Evolutionary conservation across 1,140 invertebrate species (phyloP).

Genomic region (Drosophila insularis): DNA sequence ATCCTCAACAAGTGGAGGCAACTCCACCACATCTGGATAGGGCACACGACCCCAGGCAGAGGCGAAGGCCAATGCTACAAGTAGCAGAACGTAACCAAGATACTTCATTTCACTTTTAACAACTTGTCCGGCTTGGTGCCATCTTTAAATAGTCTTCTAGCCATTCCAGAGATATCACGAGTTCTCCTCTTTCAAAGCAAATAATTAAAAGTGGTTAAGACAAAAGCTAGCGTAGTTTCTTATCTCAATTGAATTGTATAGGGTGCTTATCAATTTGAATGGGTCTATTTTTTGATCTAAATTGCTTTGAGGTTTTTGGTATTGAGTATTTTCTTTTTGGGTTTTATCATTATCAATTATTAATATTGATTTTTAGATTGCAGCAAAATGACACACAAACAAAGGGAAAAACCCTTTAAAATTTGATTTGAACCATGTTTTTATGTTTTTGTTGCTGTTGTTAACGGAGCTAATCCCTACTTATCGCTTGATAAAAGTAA

Average conservation of each 20-base stretch:
- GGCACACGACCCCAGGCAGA: constrained; percentile 58
- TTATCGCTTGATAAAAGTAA: neutral
- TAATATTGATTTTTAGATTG: neutral
- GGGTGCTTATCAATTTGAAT: constrained; percentile 1
- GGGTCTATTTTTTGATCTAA: constrained; percentile 27
- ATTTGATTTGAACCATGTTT: neutral
- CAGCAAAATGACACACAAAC: too few relatives aligned
- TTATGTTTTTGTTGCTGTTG: neutral
- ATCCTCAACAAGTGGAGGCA: constrained; percentile 45
- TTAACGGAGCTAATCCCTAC: neutral
- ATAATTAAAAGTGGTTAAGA: constrained; percentile 9
- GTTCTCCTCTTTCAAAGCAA: neutral
- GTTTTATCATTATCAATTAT: neutral
- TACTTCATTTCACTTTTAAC: constrained; percentile 63
- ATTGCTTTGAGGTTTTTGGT: constrained; percentile 37
- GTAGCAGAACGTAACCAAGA: constrained; percentile 44
- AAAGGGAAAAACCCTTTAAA: too few relatives aligned
- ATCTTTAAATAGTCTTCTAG: constrained; percentile 59
- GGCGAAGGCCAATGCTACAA: constrained; percentile 39
- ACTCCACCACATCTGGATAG: constrained; percentile 51
- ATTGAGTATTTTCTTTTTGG: constrained; percentile 9
- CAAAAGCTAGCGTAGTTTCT: neutral
- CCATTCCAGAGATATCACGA: constrained; percentile 27
- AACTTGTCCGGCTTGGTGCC: neutral
- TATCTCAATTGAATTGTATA: neutral